Conservation (phyloP, 2,113 vertebrate genomes). For the Cercopithecus mona region DNA sequence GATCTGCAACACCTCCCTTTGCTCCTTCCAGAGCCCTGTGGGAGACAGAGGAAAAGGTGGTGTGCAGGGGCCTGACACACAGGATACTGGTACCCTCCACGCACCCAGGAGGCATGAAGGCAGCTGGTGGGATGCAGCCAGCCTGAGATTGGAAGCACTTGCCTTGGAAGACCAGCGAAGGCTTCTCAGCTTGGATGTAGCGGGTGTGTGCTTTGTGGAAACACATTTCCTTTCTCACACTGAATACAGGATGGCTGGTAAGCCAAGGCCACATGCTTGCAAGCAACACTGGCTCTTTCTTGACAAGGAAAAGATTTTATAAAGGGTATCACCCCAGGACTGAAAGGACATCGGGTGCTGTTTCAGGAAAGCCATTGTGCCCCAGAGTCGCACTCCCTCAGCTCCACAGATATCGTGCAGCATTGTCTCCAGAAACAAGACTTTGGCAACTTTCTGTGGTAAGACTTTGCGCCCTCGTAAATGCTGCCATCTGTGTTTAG, state of each 20-base stretch:
- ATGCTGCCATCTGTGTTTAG: constrained; percentile 42
- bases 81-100: accelerated
- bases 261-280: not conserved
- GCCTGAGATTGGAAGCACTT: not conserved
- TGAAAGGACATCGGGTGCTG: not conserved
- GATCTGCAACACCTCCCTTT: not conserved
- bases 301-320: not conserved
- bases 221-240: not conserved
- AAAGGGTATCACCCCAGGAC: not conserved
- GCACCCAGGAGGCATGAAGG: accelerated
- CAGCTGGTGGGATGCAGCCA: not conserved
- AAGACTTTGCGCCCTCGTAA: constrained; percentile 38
- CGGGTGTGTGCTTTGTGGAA: not conserved
- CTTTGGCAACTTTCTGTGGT: constrained; percentile 16
- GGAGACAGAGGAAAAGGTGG: not conserved
- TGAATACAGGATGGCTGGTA: not conserved
- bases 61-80: not conserved
- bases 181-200: not conserved
- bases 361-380: not conserved
- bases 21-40: not conserved
- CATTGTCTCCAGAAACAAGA: not conserved
- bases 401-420: not conserved
- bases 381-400: not conserved
- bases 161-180: not conserved
- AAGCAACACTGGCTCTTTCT: not conserved